These are phyloP conservation scores for Oryzias woworae DNA, from an alignment of 2,113 vertebrate species.

Conservation along the genomic window DNA sequence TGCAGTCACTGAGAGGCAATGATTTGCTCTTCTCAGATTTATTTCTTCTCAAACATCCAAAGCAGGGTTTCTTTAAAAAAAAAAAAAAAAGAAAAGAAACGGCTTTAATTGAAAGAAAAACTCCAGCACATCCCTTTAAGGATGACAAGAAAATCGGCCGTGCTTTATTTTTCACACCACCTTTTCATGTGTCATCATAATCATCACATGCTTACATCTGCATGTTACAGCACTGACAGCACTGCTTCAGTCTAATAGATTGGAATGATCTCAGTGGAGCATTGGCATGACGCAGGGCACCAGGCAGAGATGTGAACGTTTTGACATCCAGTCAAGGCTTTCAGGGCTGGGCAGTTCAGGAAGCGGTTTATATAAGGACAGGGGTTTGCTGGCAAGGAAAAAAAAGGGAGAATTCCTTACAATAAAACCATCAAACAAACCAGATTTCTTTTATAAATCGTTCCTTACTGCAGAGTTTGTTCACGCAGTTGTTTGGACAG, in stretches of 20 bases:
- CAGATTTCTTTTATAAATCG: neutral
- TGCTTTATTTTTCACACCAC: no score
- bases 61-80: no score
- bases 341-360: slow-evolving; percentile 55
- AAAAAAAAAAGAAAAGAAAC: no score
- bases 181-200: no score
- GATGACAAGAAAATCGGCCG: no score
- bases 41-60: no score
- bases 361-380: slow-evolving; percentile 62
- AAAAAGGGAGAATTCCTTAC: neutral
- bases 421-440: no score
- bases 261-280: slow-evolving; percentile 61
- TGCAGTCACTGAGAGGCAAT: no score
- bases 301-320: neutral
- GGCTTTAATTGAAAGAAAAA: no score
- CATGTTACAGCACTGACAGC: neutral
- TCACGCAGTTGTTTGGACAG: slow-evolving; percentile 62
- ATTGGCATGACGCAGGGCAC: slow-evolving; percentile 68
- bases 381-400: slow-evolving; percentile 64
- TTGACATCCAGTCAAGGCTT: slow-evolving; percentile 2
- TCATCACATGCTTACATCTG: no score
- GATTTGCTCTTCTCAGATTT: no score
- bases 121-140: no score
- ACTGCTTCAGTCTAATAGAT: slow-evolving; percentile 7
- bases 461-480: slow-evolving; percentile 76